Percentiles rank a stretch among this genome's conserved stretches.
Conservation (phyloP, 2,113 vertebrate genomes). For the Microtus oregoni region DNA sequence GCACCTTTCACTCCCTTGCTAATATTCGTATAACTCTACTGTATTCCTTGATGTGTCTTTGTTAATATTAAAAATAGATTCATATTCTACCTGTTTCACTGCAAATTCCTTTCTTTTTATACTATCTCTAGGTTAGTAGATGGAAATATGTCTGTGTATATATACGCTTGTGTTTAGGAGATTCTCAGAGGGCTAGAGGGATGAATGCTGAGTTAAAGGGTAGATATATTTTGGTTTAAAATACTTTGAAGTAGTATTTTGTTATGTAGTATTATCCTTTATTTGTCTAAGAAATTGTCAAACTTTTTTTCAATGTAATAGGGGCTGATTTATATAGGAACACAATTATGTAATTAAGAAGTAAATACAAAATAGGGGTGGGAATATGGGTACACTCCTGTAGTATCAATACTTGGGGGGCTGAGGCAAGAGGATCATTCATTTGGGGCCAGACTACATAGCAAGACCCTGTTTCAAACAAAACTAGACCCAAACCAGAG, state of each 20-base stretch:
- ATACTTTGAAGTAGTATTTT: constrained; percentile 10
- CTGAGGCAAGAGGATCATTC: no score
- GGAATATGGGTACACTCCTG: background rate
- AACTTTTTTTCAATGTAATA: background rate
- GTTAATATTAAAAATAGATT: background rate
- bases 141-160: background rate
- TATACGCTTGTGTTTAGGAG: background rate
- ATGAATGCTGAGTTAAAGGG: background rate
- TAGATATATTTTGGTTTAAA: constrained; percentile 41
- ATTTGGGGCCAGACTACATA: background rate
- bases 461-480: background rate
- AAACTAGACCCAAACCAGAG: background rate
- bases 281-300: background rate
- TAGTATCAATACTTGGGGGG: no score
- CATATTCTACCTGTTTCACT: background rate
- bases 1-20: background rate
- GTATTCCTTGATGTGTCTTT: background rate
- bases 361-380: background rate
- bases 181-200: background rate
- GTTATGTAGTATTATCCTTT: background rate
- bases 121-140: background rate
- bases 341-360: background rate
- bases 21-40: background rate
- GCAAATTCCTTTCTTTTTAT: background rate
- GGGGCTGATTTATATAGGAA: background rate